A percentile compares a stretch with the other conserved stretches of the same genome.
phyloP scores from a whole-genome alignment of 2,113 vertebrate species.

The Ondatra zibethicus region DNA sequence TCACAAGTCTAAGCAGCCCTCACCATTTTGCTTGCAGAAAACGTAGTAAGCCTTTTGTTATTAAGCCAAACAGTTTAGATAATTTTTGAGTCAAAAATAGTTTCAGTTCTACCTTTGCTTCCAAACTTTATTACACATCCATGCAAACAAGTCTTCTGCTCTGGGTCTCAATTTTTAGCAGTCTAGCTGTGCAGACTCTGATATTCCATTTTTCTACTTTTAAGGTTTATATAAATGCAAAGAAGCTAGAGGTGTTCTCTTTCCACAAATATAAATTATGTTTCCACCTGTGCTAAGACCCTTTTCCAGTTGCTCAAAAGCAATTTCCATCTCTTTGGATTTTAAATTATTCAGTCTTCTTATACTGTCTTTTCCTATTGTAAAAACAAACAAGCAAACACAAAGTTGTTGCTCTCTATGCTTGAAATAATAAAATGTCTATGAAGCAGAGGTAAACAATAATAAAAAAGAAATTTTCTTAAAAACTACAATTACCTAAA shows the following conservation, averaged over 20 bases:
- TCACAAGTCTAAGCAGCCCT: background rate
- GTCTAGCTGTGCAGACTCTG: background rate
- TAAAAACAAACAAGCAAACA: background rate
- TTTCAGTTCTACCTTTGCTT: background rate
- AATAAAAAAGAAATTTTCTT: slow-evolving; percentile 22
- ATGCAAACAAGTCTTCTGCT: background rate
- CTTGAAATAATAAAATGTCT: background rate
- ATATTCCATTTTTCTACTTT: slow-evolving; percentile 1
- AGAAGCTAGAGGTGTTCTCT: background rate
- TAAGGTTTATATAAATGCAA: background rate
- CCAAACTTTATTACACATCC: background rate
- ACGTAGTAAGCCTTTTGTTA: background rate
- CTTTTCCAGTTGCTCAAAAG: background rate
- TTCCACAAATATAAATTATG: background rate
- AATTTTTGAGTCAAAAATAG: background rate
- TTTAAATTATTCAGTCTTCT: slow-evolving; percentile 57
- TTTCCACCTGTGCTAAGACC: background rate
- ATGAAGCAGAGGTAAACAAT: background rate
- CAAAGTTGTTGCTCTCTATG: background rate
- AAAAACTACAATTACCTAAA: background rate
- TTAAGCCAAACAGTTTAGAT: background rate
- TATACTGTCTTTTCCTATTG: background rate
- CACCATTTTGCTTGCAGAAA: background rate
- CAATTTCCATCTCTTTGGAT: slow-evolving; percentile 20
- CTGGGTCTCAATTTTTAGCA: background rate